phyloP scores from a whole-genome alignment of 30 jellyfish, hydroid and myxozoan species.

The Aurelia aurita complex sp. Pacific region DNA sequence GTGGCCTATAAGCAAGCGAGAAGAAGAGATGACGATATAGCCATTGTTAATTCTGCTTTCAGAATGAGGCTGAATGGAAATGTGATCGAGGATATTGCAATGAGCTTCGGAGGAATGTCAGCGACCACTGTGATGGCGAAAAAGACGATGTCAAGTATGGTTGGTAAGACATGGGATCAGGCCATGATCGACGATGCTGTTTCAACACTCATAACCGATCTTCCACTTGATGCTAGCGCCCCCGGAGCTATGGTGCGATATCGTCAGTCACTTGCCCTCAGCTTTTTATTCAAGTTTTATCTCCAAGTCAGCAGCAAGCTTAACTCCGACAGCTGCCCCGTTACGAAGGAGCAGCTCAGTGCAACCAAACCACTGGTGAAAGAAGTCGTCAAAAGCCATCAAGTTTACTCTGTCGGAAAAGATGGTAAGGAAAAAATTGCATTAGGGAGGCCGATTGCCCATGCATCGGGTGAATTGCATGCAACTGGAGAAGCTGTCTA shows the following conservation, averaged over 20 bases:
- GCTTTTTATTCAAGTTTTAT: constrained; percentile 45
- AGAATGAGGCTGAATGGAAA: constrained; percentile 17
- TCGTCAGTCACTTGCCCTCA: constrained; percentile 39
- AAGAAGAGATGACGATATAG: constrained; percentile 52
- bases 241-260: constrained; percentile 58
- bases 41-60: constrained; percentile 42
- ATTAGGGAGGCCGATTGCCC: constrained; percentile 37
- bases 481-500: constrained; percentile 68
- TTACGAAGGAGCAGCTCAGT: constrained; percentile 10
- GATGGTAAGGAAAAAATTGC: constrained; percentile 8
- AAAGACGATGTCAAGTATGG: constrained; percentile 20
- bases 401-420: constrained; percentile 6
- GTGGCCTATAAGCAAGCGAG: constrained; percentile 25
- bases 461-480: constrained; percentile 30
- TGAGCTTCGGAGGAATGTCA: constrained; percentile 50
- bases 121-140: constrained; percentile 39
- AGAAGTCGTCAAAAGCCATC: constrained; percentile 12
- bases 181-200: constrained; percentile 34
- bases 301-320: background rate
- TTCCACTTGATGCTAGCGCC: constrained; percentile 24
- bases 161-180: constrained; percentile 23
- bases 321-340: background rate
- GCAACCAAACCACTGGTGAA: constrained; percentile 19
- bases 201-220: constrained; percentile 1
- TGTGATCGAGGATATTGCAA: constrained; percentile 11